These are phyloP conservation scores for Sphaeramia orbicularis DNA, from an alignment of 2,797 vertebrate genomes.

Conservation along the genomic window DNA sequence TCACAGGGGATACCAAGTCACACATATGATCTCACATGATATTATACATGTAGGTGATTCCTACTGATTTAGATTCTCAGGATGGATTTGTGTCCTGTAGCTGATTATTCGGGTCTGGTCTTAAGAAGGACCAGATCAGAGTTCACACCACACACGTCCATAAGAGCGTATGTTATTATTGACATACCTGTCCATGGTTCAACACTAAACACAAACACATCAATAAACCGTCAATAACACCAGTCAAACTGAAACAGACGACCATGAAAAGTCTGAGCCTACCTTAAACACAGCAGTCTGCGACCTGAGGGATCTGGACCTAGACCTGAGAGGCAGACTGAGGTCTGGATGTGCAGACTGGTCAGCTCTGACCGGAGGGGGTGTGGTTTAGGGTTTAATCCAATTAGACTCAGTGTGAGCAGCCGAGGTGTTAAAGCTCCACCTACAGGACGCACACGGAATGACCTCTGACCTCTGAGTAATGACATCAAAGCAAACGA, in stretches of 20 bases:
- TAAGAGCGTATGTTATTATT: too few relatives aligned
- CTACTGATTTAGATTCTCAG: too few relatives aligned
- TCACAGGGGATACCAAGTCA: too few relatives aligned
- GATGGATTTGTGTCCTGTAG: too few relatives aligned
- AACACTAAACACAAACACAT: too few relatives aligned
- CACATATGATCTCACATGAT: too few relatives aligned
- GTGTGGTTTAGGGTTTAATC: conserved; percentile 52
- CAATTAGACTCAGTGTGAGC: conserved; percentile 41
- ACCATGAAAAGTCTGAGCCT: conserved; percentile 11
- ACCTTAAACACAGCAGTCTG: conserved; percentile 29
- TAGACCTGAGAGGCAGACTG: background rate
- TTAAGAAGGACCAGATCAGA: too few relatives aligned
- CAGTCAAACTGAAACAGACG: too few relatives aligned
- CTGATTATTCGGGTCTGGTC: too few relatives aligned
- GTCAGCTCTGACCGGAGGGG: conserved; percentile 17
- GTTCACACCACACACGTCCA: too few relatives aligned
- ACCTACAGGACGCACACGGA: conserved; percentile 20
- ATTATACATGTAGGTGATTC: too few relatives aligned
- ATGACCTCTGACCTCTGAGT: background rate
- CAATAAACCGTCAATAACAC: background rate
- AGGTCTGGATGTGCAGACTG: conserved; percentile 6
- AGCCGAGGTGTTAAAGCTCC: conserved; percentile 9
- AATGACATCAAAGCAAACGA: background rate
- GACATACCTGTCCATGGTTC: too few relatives aligned
- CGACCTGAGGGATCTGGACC: background rate